Percentiles rank a stretch among this genome's conserved stretches.
These are phyloP conservation scores for Philopedon plagiatum DNA, from an alignment of 2,888 invertebrate genomes.

Conservation along the genomic window DNA sequence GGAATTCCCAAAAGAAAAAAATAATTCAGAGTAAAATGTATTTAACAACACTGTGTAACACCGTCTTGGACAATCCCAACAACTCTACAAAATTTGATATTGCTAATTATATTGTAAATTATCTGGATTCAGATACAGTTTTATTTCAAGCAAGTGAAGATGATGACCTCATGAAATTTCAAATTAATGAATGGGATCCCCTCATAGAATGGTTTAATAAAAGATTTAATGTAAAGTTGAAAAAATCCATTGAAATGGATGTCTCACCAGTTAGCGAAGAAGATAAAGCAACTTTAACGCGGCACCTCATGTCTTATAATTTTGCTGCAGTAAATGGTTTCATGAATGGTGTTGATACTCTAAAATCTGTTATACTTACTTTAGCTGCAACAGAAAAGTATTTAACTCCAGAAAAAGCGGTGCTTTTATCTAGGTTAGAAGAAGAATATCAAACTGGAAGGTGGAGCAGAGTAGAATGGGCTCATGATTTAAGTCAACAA, in stretches of 20 bases:
- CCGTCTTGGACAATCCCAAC: slow-evolving; percentile 93
- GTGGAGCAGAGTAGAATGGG: slow-evolving; percentile 98
- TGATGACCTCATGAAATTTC: slow-evolving; percentile 83
- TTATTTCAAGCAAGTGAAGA: slow-evolving; percentile 84
- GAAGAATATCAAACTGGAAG: slow-evolving; percentile 87
- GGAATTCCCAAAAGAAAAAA: slow-evolving; percentile 87
- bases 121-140: slow-evolving; percentile 86
- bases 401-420: slow-evolving; percentile 85
- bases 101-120: slow-evolving; percentile 84
- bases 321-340: slow-evolving; percentile 90
- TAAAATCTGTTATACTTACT: slow-evolving; percentile 92
- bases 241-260: slow-evolving; percentile 80
- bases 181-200: slow-evolving; percentile 90
- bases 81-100: slow-evolving; percentile 82
- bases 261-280: slow-evolving; percentile 77
- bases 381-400: slow-evolving; percentile 86
- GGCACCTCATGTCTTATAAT: slow-evolving; percentile 86
- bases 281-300: slow-evolving; percentile 79
- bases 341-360: slow-evolving; percentile 86
- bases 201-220: slow-evolving; percentile 91
- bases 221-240: slow-evolving; percentile 80
- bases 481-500: slow-evolving; percentile 90
- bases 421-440: slow-evolving; percentile 88
- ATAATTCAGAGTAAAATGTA: slow-evolving; percentile 90
- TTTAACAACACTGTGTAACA: slow-evolving; percentile 91